Evolutionary conservation across 1,140 invertebrate genomes (phyloP).

Genomic region (Heliothis subflexa): DNA sequence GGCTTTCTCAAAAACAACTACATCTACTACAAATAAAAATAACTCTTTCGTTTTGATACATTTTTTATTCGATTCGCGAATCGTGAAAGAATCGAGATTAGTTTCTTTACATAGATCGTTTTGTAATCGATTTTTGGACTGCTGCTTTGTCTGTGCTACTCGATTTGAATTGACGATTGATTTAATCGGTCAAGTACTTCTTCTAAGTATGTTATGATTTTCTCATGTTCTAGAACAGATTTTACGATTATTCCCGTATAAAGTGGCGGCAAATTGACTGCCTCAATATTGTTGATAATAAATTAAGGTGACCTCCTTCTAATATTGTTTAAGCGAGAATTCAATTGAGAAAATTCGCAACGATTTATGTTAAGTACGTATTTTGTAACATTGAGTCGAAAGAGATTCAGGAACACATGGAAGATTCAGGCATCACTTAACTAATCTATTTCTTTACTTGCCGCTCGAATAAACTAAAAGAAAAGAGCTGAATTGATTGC

Average conservation of each 20-base stretch:
- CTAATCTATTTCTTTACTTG: too few species aligned
- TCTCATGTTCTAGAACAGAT: slow-evolving; percentile 1
- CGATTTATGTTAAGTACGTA: neutral
- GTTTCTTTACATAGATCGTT: slow-evolving; percentile 42
- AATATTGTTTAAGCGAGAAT: slow-evolving; percentile 6
- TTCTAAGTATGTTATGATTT: neutral
- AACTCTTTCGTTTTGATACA: slow-evolving; percentile 63
- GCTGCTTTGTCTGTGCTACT: slow-evolving; percentile 20
- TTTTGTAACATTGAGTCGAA: slow-evolving; percentile 33
- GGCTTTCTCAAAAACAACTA: slow-evolving; percentile 82
- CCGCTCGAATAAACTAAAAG: too few species aligned
- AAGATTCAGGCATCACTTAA: too few species aligned
- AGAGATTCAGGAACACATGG: too few species aligned
- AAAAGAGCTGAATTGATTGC: too few species aligned
- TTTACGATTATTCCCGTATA: slow-evolving; percentile 29
- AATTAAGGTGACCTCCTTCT: slow-evolving; percentile 45
- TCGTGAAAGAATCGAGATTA: slow-evolving; percentile 48
- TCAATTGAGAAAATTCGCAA: slow-evolving; percentile 20
- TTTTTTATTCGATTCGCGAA: slow-evolving; percentile 55
- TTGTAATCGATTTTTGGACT: neutral
- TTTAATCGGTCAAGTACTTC: slow-evolving; percentile 19
- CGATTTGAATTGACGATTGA: slow-evolving; percentile 23
- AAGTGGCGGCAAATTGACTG: slow-evolving; percentile 16
- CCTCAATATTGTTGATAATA: slow-evolving; percentile 36
- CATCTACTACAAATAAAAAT: slow-evolving; percentile 65